Evolutionary conservation across 2,888 invertebrate species (phyloP).

Genomic region (Pantelozetes paolii): DNA sequence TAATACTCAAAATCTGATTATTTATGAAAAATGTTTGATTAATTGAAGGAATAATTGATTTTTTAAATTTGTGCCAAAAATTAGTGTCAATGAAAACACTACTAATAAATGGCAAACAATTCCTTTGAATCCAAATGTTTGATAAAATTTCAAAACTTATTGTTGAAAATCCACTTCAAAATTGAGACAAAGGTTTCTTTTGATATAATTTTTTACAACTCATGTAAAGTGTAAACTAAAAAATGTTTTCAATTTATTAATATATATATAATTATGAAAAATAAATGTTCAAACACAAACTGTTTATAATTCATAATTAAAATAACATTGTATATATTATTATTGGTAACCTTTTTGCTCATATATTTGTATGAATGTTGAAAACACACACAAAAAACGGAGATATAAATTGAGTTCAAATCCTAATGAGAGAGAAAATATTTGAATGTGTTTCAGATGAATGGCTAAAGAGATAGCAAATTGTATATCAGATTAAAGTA

Average conservation of each 20-base stretch:
- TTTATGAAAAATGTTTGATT: neutral
- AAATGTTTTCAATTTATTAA: neutral
- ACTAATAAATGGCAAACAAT: constrained; percentile 15
- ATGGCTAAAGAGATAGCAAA: too few species aligned
- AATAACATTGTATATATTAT: too few species aligned
- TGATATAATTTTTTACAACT: neutral
- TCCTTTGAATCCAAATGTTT: neutral
- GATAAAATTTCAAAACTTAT: neutral
- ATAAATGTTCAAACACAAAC: too few species aligned
- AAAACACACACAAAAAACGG: too few species aligned
- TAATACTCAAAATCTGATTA: neutral
- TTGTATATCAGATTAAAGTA: too few species aligned
- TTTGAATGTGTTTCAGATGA: too few species aligned
- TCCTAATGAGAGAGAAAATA: too few species aligned
- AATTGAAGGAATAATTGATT: neutral
- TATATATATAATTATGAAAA: too few species aligned
- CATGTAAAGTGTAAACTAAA: neutral
- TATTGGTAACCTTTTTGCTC: too few species aligned
- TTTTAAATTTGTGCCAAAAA: neutral
- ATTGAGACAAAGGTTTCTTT: neutral
- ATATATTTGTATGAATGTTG: too few species aligned
- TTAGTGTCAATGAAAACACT: neutral
- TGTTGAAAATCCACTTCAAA: neutral
- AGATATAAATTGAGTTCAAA: too few species aligned
- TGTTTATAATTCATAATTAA: too few species aligned